These are phyloP conservation scores for Barbus barbus DNA, from an alignment of 2,113 vertebrate genomes.

Conservation along the genomic window DNA sequence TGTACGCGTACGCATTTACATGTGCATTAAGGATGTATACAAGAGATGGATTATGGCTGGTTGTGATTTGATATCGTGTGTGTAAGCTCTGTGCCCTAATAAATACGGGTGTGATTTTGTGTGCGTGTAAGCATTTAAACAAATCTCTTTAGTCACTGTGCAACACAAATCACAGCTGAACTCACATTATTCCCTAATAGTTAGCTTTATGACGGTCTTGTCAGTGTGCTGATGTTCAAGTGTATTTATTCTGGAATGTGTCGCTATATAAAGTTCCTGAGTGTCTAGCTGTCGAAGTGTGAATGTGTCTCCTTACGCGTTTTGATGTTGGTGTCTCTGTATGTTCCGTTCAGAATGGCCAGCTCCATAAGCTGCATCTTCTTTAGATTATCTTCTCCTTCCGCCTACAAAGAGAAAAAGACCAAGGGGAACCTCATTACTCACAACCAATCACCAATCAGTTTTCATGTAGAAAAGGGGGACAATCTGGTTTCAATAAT, in stretches of 20 bases:
- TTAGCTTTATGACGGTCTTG: background rate
- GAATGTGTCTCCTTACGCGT: constrained; percentile 69
- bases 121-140: constrained; percentile 11
- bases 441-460: background rate
- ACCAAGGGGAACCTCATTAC: background rate
- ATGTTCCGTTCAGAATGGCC: constrained; percentile 83
- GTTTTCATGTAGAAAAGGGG: background rate
- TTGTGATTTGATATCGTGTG: background rate
- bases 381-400: constrained; percentile 84
- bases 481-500: background rate
- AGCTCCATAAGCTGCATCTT: constrained; percentile 86
- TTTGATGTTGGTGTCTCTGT: constrained; percentile 84
- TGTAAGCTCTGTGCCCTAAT: background rate
- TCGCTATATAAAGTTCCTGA: background rate
- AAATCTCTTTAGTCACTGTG: background rate
- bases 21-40: background rate
- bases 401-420: constrained; percentile 67
- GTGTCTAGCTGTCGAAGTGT: background rate
- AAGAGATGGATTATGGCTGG: background rate
- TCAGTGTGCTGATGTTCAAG: background rate
- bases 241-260: background rate
- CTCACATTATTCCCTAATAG: background rate
- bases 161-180: constrained; percentile 13
- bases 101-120: background rate
- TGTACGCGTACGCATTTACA: background rate